Base-by-base conservation (phyloP, 2,888 invertebrate genomes). In the Drosophila mercatorum region DNA sequence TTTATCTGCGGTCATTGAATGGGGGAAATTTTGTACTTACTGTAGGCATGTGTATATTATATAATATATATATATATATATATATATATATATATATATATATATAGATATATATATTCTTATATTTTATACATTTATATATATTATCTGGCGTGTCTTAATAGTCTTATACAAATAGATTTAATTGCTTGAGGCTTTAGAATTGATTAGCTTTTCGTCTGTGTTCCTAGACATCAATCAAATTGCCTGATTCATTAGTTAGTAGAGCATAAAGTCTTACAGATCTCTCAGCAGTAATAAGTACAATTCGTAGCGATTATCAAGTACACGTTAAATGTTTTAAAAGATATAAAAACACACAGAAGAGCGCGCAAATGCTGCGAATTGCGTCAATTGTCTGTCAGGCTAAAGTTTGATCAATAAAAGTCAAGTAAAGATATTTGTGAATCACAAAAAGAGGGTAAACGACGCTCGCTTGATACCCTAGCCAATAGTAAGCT, bases 321-420 rank as follows among this genome's bases (percentile, higher is more conserved):
- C 63, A 41, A 53, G 66, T 65, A 71, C 68, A 68, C 62, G 80
- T 74, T 68, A 79, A 77, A 65, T 56, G 43, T 51, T 46, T 60
- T 2, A 53, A 28, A 8, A 36, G 52, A 49, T 63, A 46, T 67
- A 22, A 34, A 31, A 38, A 26, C 14, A 12, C 36, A 17, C 26
- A 28, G 28, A 43, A 63, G 14, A n/a, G 11, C 5, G 10, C 3
- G 31, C 12, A 26, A 53, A 69, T 47, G 22, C 49, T 53, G 46
- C 63, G 75, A 78, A 68, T 36, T 75, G 58, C 72, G 78, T 78
- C 72, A 75, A 62, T 74, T 69, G 72, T 41, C 28, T 26, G 57
- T 0, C 31, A 26, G 36, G 41, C 34, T 46, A 28, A 62, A 41
- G 36, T 34, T 59, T 58, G 43, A 58, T 65, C 65, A 47, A 72